phyloP scores from a whole-genome alignment of 2,797 vertebrate genomes.

The Poecilia picta region DNA sequence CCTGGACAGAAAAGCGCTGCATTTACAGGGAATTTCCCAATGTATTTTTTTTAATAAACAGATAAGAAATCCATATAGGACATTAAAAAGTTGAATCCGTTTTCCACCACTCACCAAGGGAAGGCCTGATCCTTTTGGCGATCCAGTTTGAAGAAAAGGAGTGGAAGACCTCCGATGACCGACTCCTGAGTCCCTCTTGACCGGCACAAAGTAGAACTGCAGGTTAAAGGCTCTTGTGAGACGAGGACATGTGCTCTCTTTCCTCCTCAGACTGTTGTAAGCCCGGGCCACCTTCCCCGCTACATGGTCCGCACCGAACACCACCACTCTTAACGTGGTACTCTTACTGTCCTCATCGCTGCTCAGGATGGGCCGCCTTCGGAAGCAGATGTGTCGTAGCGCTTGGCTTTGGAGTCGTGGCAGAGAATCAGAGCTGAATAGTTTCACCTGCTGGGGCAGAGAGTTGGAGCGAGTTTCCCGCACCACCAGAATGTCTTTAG shows the following conservation, averaged over 20 bases:
- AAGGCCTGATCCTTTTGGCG: slow-evolving; percentile 41
- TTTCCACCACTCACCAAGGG: slow-evolving; percentile 50
- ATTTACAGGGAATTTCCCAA: not conserved
- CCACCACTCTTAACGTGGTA: slow-evolving; percentile 89
- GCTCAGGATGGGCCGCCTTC: slow-evolving; percentile 91
- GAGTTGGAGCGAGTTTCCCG: slow-evolving; percentile 91
- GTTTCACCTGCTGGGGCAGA: slow-evolving; percentile 87
- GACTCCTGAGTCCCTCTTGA: slow-evolving; percentile 80
- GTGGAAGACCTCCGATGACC: slow-evolving; percentile 30
- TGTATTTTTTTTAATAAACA: not conserved
- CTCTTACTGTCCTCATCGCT: slow-evolving; percentile 83
- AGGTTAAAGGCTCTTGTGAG: slow-evolving; percentile 91
- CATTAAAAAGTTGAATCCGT: no score
- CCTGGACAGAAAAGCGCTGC: not conserved
- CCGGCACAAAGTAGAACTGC: slow-evolving; percentile 92
- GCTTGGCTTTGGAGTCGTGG: slow-evolving; percentile 44
- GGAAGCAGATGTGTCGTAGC: slow-evolving; percentile 76
- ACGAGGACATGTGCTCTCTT: slow-evolving; percentile 86
- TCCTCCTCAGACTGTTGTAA: slow-evolving; percentile 87
- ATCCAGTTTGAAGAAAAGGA: slow-evolving; percentile 28
- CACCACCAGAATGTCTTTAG: slow-evolving; percentile 60
- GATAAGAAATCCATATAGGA: not conserved
- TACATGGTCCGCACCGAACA: slow-evolving; percentile 94
- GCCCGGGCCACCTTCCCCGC: slow-evolving; percentile 94
- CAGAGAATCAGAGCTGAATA: slow-evolving; percentile 63